Evolutionary conservation across 1,140 invertebrate genomes (phyloP), one percentile per base, ranked within the genome.

Genomic region (Sycophaga agraensis): DNA sequence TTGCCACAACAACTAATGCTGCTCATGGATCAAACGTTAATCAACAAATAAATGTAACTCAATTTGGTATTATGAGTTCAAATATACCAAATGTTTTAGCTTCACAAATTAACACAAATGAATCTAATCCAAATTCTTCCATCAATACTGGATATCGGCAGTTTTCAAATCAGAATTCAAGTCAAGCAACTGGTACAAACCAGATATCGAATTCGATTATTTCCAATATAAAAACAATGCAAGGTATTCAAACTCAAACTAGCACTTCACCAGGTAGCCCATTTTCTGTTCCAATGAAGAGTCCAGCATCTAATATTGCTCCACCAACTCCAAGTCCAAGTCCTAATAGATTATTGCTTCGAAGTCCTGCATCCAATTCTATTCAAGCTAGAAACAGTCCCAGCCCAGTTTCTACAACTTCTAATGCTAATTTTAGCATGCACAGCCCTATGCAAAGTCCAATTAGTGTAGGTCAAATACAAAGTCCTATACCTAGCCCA

Each of bases 361-460:
- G 78, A 55, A 80, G 77, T 68, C 78, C 79, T 34, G 79, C 78
- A 7, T 78, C 79, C 1, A 81, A 80, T 68, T 81, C 79, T 8
- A 79, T 81, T 67, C 78, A 80, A 43, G 75, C 77, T 1, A 66
- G 79, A 37, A 80, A 81, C 50, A 81, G 79, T 64, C 79, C 78
- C 0, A 81, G 79, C 64, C 79, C 79, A 2, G 77, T 80, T 2
- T 70, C 74, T 12, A 72, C 70, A 6, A 76, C 73, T 5, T 64
- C 72, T 8, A 81, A 76, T 46, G 59, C 68, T 31, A 78, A 67
- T 53, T 80, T 80, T 58, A 75, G 71, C 42, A 69, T 81, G 59
- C 78, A 80, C 61, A 81, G 79, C 60, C 79, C 79, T 7, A 80
- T 81, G 77, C 79, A 80, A 54, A 81, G 79, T 64, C 79, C 79